Evolutionary conservation across 2,888 invertebrate genomes (phyloP).

Genomic region (Drosophila siamana): DNA sequence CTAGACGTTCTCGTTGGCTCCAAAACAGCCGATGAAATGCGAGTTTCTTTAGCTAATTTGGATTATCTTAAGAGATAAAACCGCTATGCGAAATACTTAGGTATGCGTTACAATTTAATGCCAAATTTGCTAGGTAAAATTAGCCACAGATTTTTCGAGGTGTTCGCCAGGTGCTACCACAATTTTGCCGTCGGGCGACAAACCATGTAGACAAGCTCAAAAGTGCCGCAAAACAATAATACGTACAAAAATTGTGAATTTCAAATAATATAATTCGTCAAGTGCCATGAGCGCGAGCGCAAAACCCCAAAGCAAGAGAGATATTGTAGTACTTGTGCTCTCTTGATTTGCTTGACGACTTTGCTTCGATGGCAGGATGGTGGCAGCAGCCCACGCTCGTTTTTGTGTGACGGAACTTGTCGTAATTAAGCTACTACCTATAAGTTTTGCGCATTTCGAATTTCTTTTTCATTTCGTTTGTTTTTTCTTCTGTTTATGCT

Average conservation of each 20-base stretch:
- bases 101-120: slow-evolving; percentile 24
- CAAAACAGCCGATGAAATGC: neutral
- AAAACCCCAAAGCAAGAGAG: no score
- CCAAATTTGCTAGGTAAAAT: slow-evolving; percentile 25
- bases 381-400: slow-evolving; percentile 13
- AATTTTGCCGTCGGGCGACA: slow-evolving; percentile 17
- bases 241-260: slow-evolving; percentile 22
- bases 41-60: slow-evolving; percentile 15
- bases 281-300: slow-evolving; percentile 11
- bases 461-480: slow-evolving; percentile 44
- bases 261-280: slow-evolving; percentile 40
- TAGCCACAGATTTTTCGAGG: slow-evolving; percentile 10
- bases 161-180: slow-evolving; percentile 13
- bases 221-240: slow-evolving; percentile 24
- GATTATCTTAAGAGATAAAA: neutral
- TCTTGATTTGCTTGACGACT: neutral
- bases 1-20: neutral
- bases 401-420: slow-evolving; percentile 33
- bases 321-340: neutral
- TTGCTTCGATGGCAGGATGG: neutral
- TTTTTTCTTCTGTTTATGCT: slow-evolving; percentile 24
- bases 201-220: slow-evolving; percentile 17
- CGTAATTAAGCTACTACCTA: slow-evolving; percentile 57
- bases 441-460: slow-evolving; percentile 57
- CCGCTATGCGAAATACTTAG: slow-evolving; percentile 1